These are phyloP conservation scores for Serranus cabrilla DNA, from an alignment of 2,797 vertebrate genomes.

Conservation along the genomic window DNA sequence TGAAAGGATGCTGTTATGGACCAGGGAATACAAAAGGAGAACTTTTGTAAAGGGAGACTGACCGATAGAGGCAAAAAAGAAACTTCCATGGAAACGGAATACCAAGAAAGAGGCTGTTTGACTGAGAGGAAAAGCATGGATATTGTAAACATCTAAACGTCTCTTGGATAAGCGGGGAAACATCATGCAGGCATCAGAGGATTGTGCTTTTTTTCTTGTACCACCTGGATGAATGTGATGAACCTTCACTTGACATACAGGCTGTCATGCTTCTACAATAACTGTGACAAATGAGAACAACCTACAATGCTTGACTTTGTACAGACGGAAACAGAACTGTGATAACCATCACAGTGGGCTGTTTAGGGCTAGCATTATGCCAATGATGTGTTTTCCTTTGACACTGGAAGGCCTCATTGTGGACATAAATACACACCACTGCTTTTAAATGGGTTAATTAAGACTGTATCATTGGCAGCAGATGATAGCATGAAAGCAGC, in stretches of 20 bases:
- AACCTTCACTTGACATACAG: conserved; percentile 15
- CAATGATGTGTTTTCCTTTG: conserved; percentile 74
- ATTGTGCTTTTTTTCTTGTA: not conserved
- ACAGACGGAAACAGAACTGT: conserved; percentile 38
- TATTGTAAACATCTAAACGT: too few species aligned
- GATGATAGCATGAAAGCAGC: conserved; percentile 81
- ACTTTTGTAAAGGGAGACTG: too few species aligned
- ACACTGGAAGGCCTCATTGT: conserved; percentile 77
- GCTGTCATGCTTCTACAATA: conserved; percentile 13
- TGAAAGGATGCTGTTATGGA: too few species aligned
- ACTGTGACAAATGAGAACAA: conserved; percentile 21
- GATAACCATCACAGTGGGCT: conserved; percentile 69
- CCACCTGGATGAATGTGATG: conserved; percentile 5
- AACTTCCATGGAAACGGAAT: too few species aligned
- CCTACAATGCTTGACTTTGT: conserved; percentile 29
- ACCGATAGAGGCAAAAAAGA: too few species aligned
- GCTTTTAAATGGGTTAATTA: conserved; percentile 86
- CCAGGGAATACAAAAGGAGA: too few species aligned
- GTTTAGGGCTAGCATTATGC: conserved; percentile 53
- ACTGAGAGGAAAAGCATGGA: too few species aligned
- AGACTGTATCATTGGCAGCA: conserved; percentile 80
- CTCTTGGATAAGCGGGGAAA: not conserved
- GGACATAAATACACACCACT: conserved; percentile 77
- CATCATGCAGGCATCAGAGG: not conserved
- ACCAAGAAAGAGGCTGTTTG: too few species aligned